Percentiles rank a stretch among this genome's conserved stretches.
These are phyloP conservation scores for Pygoscelis antarcticus DNA, from an alignment of 2,113 vertebrate species.

Conservation along the genomic window DNA sequence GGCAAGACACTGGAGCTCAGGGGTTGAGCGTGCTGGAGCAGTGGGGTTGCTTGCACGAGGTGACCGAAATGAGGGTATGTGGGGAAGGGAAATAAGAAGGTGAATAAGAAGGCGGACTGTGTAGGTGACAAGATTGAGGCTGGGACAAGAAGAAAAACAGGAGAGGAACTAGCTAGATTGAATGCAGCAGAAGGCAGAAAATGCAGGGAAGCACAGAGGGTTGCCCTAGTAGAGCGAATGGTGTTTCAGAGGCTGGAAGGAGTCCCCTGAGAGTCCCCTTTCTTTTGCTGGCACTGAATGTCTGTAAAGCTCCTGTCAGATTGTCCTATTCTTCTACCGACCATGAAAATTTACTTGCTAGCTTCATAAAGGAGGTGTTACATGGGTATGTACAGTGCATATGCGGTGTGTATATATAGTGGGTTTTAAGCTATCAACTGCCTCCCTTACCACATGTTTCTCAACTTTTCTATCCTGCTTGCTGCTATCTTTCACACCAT, in stretches of 20 bases:
- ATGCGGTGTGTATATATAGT: neutral
- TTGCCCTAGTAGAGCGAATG: neutral
- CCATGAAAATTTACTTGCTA: neutral
- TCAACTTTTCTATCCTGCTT: neutral
- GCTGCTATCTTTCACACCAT: neutral
- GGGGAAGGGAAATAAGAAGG: neutral
- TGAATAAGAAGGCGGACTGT: neutral
- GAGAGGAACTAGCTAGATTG: neutral
- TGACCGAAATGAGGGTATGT: neutral
- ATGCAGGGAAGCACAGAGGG: neutral
- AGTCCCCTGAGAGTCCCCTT: neutral
- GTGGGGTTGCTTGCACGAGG: neutral
- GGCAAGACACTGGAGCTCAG: neutral
- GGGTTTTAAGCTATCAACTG: neutral
- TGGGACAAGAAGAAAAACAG: neutral
- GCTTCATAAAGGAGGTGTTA: neutral
- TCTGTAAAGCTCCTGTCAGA: neutral
- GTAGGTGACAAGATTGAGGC: neutral
- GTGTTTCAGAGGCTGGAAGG: neutral
- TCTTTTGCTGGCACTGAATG: neutral
- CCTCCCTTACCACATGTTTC: neutral
- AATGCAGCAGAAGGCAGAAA: neutral
- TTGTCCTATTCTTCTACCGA: neutral
- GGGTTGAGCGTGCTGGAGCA: neutral
- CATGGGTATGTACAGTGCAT: neutral